phyloP scores from a whole-genome alignment of 2,113 vertebrate species.

The Sigmodon hispidus region DNA sequence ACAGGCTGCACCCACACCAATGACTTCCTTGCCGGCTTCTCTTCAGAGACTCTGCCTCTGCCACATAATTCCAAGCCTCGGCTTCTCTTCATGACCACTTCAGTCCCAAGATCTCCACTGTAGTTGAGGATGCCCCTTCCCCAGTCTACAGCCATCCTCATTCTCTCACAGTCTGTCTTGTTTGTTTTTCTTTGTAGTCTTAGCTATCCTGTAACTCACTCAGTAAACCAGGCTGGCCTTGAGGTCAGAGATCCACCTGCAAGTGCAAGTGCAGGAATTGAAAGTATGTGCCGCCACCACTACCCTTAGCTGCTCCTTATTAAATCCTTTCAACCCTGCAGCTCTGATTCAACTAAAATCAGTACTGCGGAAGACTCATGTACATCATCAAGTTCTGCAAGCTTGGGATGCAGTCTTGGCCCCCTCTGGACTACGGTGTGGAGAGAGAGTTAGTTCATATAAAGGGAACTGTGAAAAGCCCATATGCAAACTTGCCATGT shows the following conservation, averaged over 20 bases:
- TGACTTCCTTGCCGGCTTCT: background rate
- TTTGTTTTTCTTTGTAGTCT: background rate
- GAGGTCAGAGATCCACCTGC: background rate
- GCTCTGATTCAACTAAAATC: background rate
- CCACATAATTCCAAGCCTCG: background rate
- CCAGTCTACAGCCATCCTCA: background rate
- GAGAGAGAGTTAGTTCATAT: background rate
- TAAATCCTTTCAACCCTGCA: background rate
- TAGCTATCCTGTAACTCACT: background rate
- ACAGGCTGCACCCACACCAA: background rate
- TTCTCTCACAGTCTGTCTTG: background rate
- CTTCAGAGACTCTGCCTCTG: too few relatives aligned
- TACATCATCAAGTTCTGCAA: background rate
- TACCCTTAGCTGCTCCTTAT: background rate
- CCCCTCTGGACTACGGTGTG: background rate
- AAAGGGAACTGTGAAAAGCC: background rate
- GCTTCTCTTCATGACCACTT: background rate
- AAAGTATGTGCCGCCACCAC: background rate
- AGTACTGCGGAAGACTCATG: background rate
- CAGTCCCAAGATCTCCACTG: background rate
- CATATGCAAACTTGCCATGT: background rate
- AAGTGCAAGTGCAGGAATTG: background rate
- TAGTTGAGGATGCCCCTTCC: background rate
- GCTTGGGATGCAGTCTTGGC: background rate
- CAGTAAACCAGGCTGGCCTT: background rate